A percentile compares a stretch with the other conserved stretches of the same genome.
phyloP scores from a whole-genome alignment of 2,888 invertebrate species.

The Cephalotes varians region DNA sequence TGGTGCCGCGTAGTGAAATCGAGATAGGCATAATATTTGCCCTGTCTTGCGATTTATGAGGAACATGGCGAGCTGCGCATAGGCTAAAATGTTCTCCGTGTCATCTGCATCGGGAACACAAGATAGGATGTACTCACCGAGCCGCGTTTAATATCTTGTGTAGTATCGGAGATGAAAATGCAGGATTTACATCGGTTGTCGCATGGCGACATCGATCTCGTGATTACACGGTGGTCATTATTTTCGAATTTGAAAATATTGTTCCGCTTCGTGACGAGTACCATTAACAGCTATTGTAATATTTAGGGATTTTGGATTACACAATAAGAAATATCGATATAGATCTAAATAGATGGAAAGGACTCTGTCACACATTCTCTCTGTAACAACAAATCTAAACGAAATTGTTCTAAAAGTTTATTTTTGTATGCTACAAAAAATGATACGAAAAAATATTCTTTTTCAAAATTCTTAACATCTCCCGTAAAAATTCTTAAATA shows the following conservation, averaged over 20 bases:
- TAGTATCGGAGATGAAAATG: constrained; percentile 48
- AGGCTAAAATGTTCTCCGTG: constrained; percentile 46
- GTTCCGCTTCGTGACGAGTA: constrained; percentile 17
- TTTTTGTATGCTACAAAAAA: too few species aligned
- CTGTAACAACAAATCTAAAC: neutral
- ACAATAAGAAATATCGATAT: neutral
- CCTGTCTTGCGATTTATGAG: constrained; percentile 63
- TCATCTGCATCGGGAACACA: constrained; percentile 60
- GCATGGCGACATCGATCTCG: constrained; percentile 34
- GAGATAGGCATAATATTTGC: constrained; percentile 64
- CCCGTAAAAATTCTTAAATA: neutral
- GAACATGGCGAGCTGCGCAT: constrained; percentile 30
- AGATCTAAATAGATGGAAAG: neutral
- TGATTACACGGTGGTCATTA: constrained; percentile 37
- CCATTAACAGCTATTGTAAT: neutral
- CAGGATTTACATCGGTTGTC: constrained; percentile 31
- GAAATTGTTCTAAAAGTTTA: neutral
- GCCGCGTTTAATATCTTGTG: constrained; percentile 21
- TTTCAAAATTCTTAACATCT: too few species aligned
- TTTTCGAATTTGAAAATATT: constrained; percentile 40
- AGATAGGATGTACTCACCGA: constrained; percentile 49
- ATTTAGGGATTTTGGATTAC: neutral
- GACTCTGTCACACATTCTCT: neutral
- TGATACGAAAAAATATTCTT: too few species aligned
- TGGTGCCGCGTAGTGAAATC: constrained; percentile 54